These are phyloP conservation scores for Agriopis leucophaearia DNA, from an alignment of 2,888 invertebrate genomes.

Conservation along the genomic window DNA sequence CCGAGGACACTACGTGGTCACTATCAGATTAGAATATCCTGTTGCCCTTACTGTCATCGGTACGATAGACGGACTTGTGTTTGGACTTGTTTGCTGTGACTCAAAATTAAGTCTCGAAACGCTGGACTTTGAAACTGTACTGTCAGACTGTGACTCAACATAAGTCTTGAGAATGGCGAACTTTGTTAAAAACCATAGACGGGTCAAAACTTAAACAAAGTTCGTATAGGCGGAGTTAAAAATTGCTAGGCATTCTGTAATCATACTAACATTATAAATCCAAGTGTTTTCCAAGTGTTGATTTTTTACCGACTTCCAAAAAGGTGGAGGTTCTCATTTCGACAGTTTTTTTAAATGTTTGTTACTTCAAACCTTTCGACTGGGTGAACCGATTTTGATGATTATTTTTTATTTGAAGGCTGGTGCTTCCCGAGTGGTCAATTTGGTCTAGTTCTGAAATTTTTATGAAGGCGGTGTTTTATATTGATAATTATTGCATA, in stretches of 20 bases:
- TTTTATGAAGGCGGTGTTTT: too few species aligned
- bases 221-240: background rate
- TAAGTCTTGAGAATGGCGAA: background rate
- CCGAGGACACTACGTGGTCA: slow-evolving; percentile 9
- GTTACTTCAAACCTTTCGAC: too few species aligned
- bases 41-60: slow-evolving; percentile 18
- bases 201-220: too few species aligned
- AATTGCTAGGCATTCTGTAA: background rate
- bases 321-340: too few species aligned
- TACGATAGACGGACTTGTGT: slow-evolving; percentile 6
- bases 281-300: background rate
- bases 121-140: background rate
- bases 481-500: too few species aligned
- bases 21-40: slow-evolving; percentile 27
- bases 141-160: background rate
- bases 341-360: too few species aligned
- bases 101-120: background rate
- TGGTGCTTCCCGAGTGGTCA: too few species aligned
- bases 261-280: background rate
- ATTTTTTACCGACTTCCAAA: too few species aligned
- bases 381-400: too few species aligned
- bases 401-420: too few species aligned
- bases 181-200: background rate
- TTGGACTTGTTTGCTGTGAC: slow-evolving; percentile 1
- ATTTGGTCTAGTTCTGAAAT: too few species aligned